Evolutionary conservation across 2,888 invertebrate species (phyloP), one percentile per base, ranked within the genome.

Genomic region (Orthosia incerta): DNA sequence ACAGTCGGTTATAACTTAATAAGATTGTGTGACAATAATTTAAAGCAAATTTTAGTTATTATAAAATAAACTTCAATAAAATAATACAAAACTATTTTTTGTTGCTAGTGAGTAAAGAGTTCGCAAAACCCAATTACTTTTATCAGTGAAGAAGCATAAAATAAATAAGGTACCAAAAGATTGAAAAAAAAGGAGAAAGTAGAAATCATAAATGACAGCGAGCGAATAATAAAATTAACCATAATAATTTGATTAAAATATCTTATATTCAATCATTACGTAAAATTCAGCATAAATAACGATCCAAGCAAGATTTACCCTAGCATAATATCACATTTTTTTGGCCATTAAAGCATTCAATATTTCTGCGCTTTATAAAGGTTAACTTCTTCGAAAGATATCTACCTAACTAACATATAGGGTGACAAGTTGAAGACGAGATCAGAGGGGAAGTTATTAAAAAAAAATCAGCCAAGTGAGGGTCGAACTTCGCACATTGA

Each of bases 201-300:
- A 39, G 45, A n/a, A 3, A 13, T n/a, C 3, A 62, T 20, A 59
- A 39, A 23, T 48, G 15, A 23, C 63, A 46, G 46, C 63, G 16
- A 75, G 72, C 62, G 20, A 74, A 45, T 18, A n/a, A n/a, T n/a
- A n/a, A n/a, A n/a, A 56, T 31, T 56, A 23, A n/a, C 12, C 12
- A n/a, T 26, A 5, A 26, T 39, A 16, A 20, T n/a, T 13, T 18
- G 16, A 26, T 7, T 2, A 15, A 13, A 26, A 39, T 45, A 57
- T 4, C 23, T n/a, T 45, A 51, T n/a, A 26, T 26, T 26, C 4
- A 23, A 23, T 45, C 15, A n/a, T 45, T 39, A 39, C 15, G 15
- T 23, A 39, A 18, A 45, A 23, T 31, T 23, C 20, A 15, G 16
- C 50, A 23, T 50, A 20, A 57, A 45, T 46, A 26, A 16, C 15